Evolutionary conservation across 2,888 invertebrate genomes (phyloP).

Genomic region (Dicyrtoma fusca): DNA sequence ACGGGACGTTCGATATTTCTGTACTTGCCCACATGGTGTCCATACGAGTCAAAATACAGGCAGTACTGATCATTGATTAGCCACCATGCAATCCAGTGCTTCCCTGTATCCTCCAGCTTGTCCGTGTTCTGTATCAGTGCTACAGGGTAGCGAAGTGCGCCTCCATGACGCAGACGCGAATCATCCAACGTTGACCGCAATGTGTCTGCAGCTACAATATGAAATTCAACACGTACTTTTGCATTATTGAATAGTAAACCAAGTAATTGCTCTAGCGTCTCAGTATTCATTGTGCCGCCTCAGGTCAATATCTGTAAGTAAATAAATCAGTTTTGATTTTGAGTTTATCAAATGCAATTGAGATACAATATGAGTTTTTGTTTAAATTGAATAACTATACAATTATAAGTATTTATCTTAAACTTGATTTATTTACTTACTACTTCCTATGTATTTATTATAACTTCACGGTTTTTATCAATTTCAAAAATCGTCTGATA

Average conservation of each 20-base stretch:
- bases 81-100: background rate
- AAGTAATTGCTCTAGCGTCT: background rate
- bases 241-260: background rate
- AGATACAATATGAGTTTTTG: no score
- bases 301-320: no score
- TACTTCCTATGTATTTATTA: background rate
- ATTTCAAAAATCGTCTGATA: constrained; percentile 8
- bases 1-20: background rate
- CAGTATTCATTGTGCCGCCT: no score
- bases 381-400: no score
- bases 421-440: no score
- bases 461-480: background rate
- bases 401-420: no score
- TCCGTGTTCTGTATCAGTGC: background rate
- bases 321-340: no score
- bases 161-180: background rate
- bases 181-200: background rate
- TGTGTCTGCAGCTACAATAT: constrained; percentile 4
- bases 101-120: background rate
- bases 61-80: background rate
- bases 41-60: constrained; percentile 2
- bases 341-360: no score
- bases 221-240: background rate
- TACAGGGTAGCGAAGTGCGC: background rate
- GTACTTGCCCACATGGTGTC: background rate